Base-by-base conservation (phyloP, 2,113 vertebrate species). In the Colinus virginianus region DNA sequence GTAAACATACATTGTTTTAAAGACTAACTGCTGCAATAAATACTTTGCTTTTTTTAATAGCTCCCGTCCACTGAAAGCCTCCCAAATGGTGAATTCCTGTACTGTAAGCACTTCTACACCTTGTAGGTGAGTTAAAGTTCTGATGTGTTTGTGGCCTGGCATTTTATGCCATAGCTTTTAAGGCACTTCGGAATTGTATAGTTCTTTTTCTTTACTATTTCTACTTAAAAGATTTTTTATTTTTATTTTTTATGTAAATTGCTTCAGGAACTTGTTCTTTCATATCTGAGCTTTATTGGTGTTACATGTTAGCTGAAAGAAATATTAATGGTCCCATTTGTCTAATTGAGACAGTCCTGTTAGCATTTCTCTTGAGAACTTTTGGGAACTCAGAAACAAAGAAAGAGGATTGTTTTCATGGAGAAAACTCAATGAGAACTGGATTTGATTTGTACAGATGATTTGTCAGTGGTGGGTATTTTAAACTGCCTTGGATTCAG, bases 11-110 rank as follows among this genome's bases (percentile, higher is more conserved):
- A 23, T 26, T 70, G 95, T 92, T 89, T 78, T 40, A 25, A 83
- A 71, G 79, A 84, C 82, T 95, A 95, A 95, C 88, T 96, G 40
- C 53, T 82, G 48, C 46, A 76, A 58, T 95, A 91, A 97, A 94
- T 96, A 88, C 84, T 96, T 96, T 94, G 78, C 55, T 96, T 94
- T 95, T 95, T 96, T 97, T 90, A 48, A 91, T 97, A 99, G 99
- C 93, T 98, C 98, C 85, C 98, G 98, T 97, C 98, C 99, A 63
- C 97, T 99, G 93, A 99, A 99, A 98, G 97, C 97, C 11, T 99
- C 98, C 48, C 99, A 99, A 78, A 98, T 98, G 78, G 98, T 98
- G 95, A 99, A 98, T 97, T 98, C 98, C 76, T 98, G 98, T 95
- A 96, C 97, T 93, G 77, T 97, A 96, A 97, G 94, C 95, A 98